phyloP scores from a whole-genome alignment of 1,140 invertebrate genomes.

The Philotrypesis tridentata region DNA sequence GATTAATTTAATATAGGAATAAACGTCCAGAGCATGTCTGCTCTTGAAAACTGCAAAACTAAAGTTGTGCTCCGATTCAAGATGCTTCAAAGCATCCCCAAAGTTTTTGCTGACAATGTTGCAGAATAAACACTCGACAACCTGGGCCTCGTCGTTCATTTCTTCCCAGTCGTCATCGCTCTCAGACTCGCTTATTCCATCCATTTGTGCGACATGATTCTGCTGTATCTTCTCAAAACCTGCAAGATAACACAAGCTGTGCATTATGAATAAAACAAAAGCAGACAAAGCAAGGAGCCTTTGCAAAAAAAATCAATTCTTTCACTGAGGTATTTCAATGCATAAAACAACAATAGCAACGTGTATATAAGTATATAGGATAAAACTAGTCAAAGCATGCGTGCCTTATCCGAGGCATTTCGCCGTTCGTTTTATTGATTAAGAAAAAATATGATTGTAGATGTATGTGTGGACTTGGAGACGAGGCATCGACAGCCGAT shows the following conservation, averaged over 20 bases:
- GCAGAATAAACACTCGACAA: conserved; percentile 77
- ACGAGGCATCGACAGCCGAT: not conserved
- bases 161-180: conserved; percentile 75
- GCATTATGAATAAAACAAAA: conserved; percentile 18
- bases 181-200: conserved; percentile 65
- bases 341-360: not conserved
- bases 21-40: conserved; percentile 85
- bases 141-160: conserved; percentile 64
- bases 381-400: not conserved
- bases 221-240: not conserved
- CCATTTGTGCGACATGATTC: conserved; percentile 49
- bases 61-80: conserved; percentile 78
- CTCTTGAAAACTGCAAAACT: conserved; percentile 80
- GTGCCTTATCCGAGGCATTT: not conserved
- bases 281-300: not conserved
- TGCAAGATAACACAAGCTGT: not conserved
- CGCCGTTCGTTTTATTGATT: conserved; percentile 36
- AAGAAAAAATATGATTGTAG: conserved; percentile 1
- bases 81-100: conserved; percentile 72
- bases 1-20: conserved; percentile 90
- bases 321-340: not conserved
- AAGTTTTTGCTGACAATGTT: conserved; percentile 65
- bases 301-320: not conserved
- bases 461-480: conserved; percentile 19
- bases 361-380: not conserved